phyloP scores from a whole-genome alignment of 2,888 invertebrate species.

The Tinea trinotella region DNA sequence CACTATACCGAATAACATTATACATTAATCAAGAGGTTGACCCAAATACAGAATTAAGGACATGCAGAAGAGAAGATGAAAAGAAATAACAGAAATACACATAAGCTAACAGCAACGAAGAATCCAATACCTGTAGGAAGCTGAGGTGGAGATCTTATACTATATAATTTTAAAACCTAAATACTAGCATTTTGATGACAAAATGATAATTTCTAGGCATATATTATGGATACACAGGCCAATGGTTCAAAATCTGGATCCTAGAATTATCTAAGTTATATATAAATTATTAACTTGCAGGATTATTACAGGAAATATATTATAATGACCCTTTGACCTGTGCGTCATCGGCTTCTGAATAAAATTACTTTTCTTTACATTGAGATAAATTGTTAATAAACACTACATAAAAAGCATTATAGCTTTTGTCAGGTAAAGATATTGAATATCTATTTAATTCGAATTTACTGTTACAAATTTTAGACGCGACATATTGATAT shows the following conservation, averaged over 20 bases:
- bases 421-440: no score
- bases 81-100: constrained; percentile 43
- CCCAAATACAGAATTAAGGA: constrained; percentile 49
- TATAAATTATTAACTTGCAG: not conserved
- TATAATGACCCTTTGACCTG: not conserved
- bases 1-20: constrained; percentile 74
- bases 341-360: not conserved
- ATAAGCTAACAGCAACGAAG: constrained; percentile 34
- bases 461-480: no score
- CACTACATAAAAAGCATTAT: no score
- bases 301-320: not conserved
- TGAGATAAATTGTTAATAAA: no score
- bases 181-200: not conserved
- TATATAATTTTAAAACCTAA: not conserved
- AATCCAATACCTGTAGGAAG: constrained; percentile 12
- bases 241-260: not conserved
- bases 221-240: not conserved
- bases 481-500: no score
- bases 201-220: constrained; percentile 5
- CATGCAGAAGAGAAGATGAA: constrained; percentile 52
- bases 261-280: not conserved
- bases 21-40: constrained; percentile 48
- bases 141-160: constrained; percentile 13
- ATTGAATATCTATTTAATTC: no score
- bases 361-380: not conserved